phyloP scores from a whole-genome alignment of 2,797 vertebrate genomes.

The Argyrosomus regius region DNA sequence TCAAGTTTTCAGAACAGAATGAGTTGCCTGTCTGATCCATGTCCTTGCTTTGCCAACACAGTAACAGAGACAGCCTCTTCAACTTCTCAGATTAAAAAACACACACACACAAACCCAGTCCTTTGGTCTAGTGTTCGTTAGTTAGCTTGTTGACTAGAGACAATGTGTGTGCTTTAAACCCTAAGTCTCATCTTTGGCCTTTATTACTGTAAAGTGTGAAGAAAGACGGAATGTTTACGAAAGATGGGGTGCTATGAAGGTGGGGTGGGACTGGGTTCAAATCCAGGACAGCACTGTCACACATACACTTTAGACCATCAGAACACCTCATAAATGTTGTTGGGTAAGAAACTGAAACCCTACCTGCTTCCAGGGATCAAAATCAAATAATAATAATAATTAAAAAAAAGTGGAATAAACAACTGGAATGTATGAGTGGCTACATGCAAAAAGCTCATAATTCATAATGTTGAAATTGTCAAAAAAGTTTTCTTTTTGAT shows the following conservation, averaged over 20 bases:
- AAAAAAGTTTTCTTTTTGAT: not conserved
- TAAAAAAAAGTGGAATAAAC: not conserved
- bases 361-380: too few species aligned
- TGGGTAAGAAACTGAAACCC: not conserved
- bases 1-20: too few species aligned
- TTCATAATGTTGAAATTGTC: not conserved
- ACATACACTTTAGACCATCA: not conserved
- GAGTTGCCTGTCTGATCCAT: not conserved
- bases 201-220: not conserved
- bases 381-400: not conserved
- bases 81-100: not conserved
- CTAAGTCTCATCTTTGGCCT: not conserved
- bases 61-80: not conserved
- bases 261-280: not conserved
- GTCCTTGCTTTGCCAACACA: not conserved
- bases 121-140: not conserved
- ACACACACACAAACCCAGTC: not conserved
- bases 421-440: not conserved
- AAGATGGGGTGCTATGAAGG: too few species aligned
- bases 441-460: not conserved
- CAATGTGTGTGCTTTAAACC: not conserved
- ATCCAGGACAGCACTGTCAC: not conserved
- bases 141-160: not conserved
- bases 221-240: not conserved
- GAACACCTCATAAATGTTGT: not conserved